Evolutionary conservation across 2,113 vertebrate species (phyloP).

Genomic region (Ailurus styani): DNA sequence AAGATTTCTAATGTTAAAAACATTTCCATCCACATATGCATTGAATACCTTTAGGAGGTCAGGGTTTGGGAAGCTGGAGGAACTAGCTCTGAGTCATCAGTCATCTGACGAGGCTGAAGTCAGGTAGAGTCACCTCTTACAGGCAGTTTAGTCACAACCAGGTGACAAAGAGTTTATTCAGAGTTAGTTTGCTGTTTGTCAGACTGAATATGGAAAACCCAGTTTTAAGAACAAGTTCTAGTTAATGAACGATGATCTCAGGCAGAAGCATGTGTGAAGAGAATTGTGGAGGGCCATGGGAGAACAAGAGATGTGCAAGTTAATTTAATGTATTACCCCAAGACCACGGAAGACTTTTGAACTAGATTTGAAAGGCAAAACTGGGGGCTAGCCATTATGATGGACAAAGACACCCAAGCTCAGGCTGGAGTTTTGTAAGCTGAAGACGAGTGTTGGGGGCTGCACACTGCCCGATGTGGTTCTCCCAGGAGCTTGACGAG

Average conservation of each 20-base stretch:
- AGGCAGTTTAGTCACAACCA: not conserved
- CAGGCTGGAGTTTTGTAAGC: not conserved
- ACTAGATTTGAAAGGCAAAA: not conserved
- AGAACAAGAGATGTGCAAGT: not conserved
- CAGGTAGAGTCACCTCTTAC: not conserved
- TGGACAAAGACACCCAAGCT: not conserved
- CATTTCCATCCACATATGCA: not conserved
- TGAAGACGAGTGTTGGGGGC: not conserved
- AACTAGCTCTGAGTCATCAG: not conserved
- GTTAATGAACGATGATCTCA: not conserved
- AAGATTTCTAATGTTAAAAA: not conserved
- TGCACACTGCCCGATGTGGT: not conserved
- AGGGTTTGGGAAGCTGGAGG: not conserved
- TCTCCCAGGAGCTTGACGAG: not conserved
- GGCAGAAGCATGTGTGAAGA: not conserved
- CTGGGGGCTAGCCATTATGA: not conserved
- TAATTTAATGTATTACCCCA: not conserved
- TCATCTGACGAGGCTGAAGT: not conserved
- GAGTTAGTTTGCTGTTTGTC: not conserved
- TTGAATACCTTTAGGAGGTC: accelerated
- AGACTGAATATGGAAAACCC: not conserved
- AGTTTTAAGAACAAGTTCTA: not conserved
- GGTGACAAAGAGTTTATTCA: not conserved
- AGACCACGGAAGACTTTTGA: not conserved
- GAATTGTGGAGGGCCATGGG: not conserved